These are phyloP conservation scores for Ptiloglossa arizonensis DNA, from an alignment of 1,140 invertebrate species.

Conservation along the genomic window DNA sequence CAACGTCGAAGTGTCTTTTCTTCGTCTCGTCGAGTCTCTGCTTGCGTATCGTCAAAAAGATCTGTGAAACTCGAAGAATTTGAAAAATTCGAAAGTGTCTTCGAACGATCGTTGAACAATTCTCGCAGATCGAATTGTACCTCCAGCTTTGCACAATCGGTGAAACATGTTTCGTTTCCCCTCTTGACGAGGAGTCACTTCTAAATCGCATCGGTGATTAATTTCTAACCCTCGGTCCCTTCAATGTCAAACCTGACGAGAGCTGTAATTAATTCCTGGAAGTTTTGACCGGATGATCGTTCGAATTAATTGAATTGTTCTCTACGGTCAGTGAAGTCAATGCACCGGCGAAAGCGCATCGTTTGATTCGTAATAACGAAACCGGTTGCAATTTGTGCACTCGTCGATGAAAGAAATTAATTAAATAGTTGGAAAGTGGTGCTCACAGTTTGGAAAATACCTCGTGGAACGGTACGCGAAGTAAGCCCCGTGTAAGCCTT, in stretches of 20 bases:
- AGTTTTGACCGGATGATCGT: slow-evolving; percentile 61
- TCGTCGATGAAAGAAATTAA: background rate
- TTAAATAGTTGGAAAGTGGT: background rate
- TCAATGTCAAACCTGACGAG: slow-evolving; percentile 24
- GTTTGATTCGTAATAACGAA: slow-evolving; percentile 14
- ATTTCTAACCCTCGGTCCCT: background rate
- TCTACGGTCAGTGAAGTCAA: slow-evolving; percentile 47
- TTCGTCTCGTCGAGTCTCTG: slow-evolving; percentile 6
- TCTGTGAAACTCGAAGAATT: too few species aligned
- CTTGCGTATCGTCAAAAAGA: background rate
- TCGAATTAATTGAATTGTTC: slow-evolving; percentile 56
- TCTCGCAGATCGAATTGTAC: too few species aligned
- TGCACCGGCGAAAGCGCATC: slow-evolving; percentile 8
- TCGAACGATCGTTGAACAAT: too few species aligned
- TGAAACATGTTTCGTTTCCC: too few species aligned
- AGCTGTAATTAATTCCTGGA: slow-evolving; percentile 62
- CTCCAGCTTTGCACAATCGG: background rate
- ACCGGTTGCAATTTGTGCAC: background rate
- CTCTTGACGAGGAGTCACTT: background rate
- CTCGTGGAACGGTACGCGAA: too few species aligned
- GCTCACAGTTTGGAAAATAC: too few species aligned
- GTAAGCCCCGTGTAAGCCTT: too few species aligned
- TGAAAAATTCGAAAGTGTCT: too few species aligned
- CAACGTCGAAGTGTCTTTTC: background rate
- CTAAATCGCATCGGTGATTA: background rate